These are phyloP conservation scores for Eupithecia abbreviata DNA, from an alignment of 2,888 invertebrate genomes.

Conservation along the genomic window DNA sequence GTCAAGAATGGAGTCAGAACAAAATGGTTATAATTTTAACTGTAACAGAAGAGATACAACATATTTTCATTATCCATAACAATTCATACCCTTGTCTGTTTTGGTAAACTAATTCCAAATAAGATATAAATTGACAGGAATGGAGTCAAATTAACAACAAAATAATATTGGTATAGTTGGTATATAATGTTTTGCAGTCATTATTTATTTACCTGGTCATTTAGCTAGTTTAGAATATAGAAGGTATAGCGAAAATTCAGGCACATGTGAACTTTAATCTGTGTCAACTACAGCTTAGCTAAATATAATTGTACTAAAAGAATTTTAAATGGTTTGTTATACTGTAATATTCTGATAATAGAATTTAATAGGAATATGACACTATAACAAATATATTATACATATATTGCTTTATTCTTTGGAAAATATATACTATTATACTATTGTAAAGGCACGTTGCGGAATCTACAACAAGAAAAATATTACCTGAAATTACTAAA, in stretches of 20 bases:
- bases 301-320: not conserved
- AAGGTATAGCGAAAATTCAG: constrained; percentile 16
- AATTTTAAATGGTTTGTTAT: not conserved
- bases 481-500: not conserved
- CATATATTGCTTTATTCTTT: not conserved
- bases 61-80: not conserved
- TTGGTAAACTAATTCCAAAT: not conserved
- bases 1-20: not conserved
- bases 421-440: not conserved
- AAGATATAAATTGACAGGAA: not conserved
- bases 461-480: constrained; percentile 20
- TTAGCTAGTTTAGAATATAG: not conserved
- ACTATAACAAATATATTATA: too few relatives aligned
- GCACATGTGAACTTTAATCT: constrained; percentile 21
- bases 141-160: not conserved
- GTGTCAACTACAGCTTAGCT: not conserved
- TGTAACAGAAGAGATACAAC: not conserved
- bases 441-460: constrained; percentile 6
- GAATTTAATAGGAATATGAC: too few relatives aligned
- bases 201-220: not conserved
- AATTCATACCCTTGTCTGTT: not conserved
- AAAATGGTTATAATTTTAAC: not conserved
- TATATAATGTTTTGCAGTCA: not conserved
- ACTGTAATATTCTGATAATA: too few relatives aligned
- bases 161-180: not conserved